These are phyloP conservation scores for Hippolais icterina DNA, from an alignment of 2,113 vertebrate species.

Conservation along the genomic window DNA sequence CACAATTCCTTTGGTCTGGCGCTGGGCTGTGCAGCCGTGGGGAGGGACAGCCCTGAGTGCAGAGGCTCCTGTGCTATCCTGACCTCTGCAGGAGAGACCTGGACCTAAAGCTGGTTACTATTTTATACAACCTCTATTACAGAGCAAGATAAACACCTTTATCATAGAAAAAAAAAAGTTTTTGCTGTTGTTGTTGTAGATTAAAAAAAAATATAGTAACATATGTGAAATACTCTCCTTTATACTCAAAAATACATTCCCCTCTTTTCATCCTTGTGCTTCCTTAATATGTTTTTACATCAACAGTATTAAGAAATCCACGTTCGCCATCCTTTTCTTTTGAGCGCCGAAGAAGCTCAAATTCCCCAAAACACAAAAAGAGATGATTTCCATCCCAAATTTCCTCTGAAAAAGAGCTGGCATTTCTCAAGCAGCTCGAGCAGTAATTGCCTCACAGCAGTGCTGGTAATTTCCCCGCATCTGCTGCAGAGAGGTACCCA, in stretches of 20 bases:
- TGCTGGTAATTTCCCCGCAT: constrained; percentile 32
- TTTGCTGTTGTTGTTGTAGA: neutral
- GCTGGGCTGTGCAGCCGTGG: neutral
- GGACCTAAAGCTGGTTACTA: neutral
- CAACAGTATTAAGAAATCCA: constrained; percentile 32
- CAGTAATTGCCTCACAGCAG: constrained; percentile 51
- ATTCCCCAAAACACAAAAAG: constrained; percentile 9
- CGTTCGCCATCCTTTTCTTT: neutral
- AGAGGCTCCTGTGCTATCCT: neutral
- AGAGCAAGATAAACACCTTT: neutral
- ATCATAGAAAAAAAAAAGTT: neutral
- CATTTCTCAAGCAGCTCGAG: constrained; percentile 25
- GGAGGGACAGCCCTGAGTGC: neutral
- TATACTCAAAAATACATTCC: neutral
- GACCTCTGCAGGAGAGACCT: neutral
- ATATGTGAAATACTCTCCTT: neutral
- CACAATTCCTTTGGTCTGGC: neutral
- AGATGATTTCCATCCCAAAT: constrained; percentile 14
- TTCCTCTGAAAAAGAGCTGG: neutral
- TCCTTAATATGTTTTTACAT: constrained; percentile 12
- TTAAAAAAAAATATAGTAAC: neutral
- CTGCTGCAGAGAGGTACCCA: neutral
- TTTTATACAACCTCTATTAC: neutral
- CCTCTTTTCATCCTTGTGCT: neutral
- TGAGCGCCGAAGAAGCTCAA: neutral